These are phyloP conservation scores for Vannuccia rotundouncinata DNA, from an alignment of 2,888 invertebrate genomes.

Conservation along the genomic window DNA sequence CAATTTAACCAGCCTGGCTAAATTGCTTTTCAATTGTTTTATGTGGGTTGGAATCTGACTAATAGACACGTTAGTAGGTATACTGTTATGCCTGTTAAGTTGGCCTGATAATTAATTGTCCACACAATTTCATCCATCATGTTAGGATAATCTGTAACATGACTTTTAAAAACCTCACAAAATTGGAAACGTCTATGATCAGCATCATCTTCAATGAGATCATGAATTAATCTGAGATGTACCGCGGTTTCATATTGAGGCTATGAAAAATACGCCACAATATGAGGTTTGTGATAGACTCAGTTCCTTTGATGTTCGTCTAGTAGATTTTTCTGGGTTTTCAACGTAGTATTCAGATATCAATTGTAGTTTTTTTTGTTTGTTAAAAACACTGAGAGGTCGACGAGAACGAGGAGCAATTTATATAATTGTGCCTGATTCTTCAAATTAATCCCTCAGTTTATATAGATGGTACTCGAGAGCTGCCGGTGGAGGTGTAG, in stretches of 20 bases:
- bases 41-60: constrained; percentile 16
- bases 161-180: constrained; percentile 23
- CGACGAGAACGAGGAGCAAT: not conserved
- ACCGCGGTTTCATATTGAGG: constrained; percentile 18
- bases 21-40: constrained; percentile 15
- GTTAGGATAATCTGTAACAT: constrained; percentile 23
- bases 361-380: constrained; percentile 1
- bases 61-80: no score
- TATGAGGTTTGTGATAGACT: constrained; percentile 2
- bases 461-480: not conserved
- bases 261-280: not conserved
- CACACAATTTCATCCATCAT: constrained; percentile 7
- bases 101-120: no score
- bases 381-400: constrained; percentile 19
- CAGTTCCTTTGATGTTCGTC: constrained; percentile 17
- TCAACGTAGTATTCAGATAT: constrained; percentile 11
- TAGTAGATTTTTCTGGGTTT: constrained; percentile 13
- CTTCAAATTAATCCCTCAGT: constrained; percentile 11
- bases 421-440: constrained; percentile 19
- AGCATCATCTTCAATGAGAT: constrained; percentile 13
- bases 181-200: not conserved
- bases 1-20: constrained; percentile 11
- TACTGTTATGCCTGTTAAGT: constrained; percentile 26
- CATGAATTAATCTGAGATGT: constrained; percentile 20
- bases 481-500: constrained; percentile 10